phyloP scores from a whole-genome alignment of 2,888 invertebrate species.

The Carpatolechia fugitivella region DNA sequence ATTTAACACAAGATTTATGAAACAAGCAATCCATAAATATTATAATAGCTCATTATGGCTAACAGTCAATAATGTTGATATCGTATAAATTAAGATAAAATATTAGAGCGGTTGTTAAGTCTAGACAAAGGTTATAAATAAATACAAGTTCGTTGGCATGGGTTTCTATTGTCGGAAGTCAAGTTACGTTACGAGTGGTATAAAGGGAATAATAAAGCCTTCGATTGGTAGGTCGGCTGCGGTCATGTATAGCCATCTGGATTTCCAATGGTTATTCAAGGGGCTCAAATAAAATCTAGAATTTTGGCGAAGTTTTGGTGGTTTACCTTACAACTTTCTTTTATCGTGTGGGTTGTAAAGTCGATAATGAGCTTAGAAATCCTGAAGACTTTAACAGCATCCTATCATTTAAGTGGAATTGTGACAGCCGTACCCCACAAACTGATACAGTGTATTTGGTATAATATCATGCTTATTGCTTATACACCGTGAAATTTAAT shows the following conservation, averaged over 20 bases:
- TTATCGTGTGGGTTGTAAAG: too few species aligned
- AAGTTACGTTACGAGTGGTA: constrained; percentile 19
- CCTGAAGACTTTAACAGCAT: too few species aligned
- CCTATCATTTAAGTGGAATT: neutral
- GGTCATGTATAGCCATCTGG: neutral
- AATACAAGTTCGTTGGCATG: neutral
- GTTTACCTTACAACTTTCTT: constrained; percentile 9
- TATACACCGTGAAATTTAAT: too few species aligned
- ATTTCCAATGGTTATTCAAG: neutral
- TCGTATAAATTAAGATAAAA: neutral
- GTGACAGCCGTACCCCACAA: neutral
- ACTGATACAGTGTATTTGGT: too few species aligned
- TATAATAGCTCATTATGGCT: too few species aligned
- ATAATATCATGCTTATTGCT: too few species aligned
- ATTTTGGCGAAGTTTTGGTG: too few species aligned
- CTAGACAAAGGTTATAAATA: constrained; percentile 4
- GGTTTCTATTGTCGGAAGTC: neutral
- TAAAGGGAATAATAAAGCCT: constrained; percentile 72
- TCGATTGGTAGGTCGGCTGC: too few species aligned
- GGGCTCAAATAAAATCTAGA: neutral
- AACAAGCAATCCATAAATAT: too few species aligned
- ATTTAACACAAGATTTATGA: too few species aligned
- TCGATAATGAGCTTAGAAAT: too few species aligned
- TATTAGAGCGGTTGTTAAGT: neutral
- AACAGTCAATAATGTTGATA: neutral